phyloP scores from a whole-genome alignment of 2,797 vertebrate species.

The Lacerta agilis region DNA sequence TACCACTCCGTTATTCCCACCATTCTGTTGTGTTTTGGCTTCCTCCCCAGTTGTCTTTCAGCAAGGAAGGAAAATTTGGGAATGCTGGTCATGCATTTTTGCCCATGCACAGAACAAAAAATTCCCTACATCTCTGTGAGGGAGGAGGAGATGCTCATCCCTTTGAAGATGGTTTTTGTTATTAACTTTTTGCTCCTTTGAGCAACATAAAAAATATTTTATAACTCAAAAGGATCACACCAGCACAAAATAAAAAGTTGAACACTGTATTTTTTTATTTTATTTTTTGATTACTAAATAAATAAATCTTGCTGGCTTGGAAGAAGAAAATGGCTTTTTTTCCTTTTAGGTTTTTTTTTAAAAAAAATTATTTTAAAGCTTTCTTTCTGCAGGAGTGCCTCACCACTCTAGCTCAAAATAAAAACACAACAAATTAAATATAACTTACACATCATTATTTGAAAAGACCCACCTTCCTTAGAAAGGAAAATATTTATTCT shows the following conservation, averaged over 20 bases:
- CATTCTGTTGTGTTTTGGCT: conserved; percentile 19
- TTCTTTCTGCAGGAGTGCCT: not conserved
- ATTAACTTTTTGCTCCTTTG: not conserved
- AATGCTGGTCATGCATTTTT: not conserved
- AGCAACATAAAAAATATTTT: not conserved
- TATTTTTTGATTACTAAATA: not conserved
- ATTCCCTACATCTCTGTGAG: not conserved
- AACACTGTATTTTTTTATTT: not conserved
- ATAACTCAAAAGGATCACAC: not conserved
- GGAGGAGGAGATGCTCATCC: not conserved
- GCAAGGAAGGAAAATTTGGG: not conserved
- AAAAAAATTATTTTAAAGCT: not conserved
- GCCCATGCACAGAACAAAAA: not conserved
- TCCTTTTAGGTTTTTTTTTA: not conserved
- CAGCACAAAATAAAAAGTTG: not conserved
- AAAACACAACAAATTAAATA: not conserved
- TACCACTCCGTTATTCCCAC: not conserved
- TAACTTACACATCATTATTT: not conserved
- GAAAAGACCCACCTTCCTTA: not conserved
- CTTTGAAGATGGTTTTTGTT: not conserved
- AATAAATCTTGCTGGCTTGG: not conserved
- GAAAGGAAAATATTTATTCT: not conserved
- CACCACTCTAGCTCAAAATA: not conserved
- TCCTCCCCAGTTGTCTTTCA: not conserved
- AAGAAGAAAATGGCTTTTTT: not conserved